Evolutionary conservation across 37 sponge, comb jelly and placozoan species (phyloP).

Genomic region (Hexactinellida sp.): DNA sequence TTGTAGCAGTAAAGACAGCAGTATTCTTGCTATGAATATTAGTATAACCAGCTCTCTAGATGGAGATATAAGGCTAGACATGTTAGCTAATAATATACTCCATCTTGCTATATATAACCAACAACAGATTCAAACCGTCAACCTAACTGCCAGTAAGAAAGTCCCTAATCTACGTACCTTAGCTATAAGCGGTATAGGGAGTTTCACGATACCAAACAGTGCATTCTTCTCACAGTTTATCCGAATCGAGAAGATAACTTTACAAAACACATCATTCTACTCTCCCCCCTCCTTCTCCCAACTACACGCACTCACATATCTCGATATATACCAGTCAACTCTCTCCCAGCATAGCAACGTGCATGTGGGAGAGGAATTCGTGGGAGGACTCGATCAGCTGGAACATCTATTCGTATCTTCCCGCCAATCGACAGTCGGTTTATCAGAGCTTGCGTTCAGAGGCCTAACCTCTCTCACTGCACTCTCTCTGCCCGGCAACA

Average conservation of each 20-base stretch:
- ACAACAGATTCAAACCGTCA: background rate
- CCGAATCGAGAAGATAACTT: background rate
- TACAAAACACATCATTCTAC: background rate
- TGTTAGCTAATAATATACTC: background rate
- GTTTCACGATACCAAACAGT: background rate
- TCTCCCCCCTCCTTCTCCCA: slow-evolving; percentile 6
- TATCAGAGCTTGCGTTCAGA: background rate
- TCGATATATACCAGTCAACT: background rate
- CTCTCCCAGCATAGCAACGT: background rate
- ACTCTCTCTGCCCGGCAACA: background rate
- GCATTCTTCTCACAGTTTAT: background rate
- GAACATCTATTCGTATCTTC: background rate
- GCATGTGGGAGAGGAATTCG: background rate
- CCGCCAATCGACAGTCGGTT: background rate
- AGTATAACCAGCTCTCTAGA: background rate
- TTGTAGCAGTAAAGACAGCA: background rate
- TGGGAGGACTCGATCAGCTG: background rate
- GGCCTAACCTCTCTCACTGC: background rate
- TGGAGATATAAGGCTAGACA: background rate
- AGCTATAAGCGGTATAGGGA: background rate
- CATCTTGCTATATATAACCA: background rate
- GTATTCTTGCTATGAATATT: background rate
- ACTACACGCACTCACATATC: background rate
- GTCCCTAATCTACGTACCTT: background rate
- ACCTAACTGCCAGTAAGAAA: background rate